Evolutionary conservation across 2,797 vertebrate species (phyloP), one percentile per base, ranked within the genome.

Genomic region (Etheostoma nigrum): DNA sequence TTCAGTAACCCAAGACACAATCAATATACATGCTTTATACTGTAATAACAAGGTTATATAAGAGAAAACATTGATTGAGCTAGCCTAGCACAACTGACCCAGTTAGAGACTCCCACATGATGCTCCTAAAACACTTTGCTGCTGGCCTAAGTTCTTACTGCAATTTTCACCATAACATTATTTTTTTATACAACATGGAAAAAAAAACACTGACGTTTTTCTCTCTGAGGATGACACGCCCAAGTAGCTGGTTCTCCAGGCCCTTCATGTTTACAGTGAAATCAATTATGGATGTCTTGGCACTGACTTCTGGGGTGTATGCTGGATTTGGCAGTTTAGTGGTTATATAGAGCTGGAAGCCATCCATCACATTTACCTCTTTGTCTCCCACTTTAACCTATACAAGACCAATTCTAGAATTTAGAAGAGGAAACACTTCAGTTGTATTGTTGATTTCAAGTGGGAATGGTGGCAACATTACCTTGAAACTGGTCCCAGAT

Each of bases 321-420:
- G 93, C 93, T 0, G 97, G 97, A 86, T 97, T 99, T 69, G 97
- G 94, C 30, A 98, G 91, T 75, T 97, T 97, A 64, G 97, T 97
- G 54, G 97, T 98, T 59, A 98, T 93, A 70, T 97, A 99, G 42
- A 98, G 95, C 73, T 89, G 95, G 90, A 99, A 98, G 9, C 95
- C 95, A 69, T 92, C 90, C 95, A 96, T 95, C 67, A 98, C 95
- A 62, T 95, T 95, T 57, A 97, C 86, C 88, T 98, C 97, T 78
- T 97, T 98, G 90, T 98, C 97, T 45, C 96, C 96, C 15, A 98
- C 94, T 92, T 97, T 98, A 66, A 99, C 97, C 97, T 98, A 81
- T 70, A 83, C 11, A 51, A 75, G 30, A 25, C 18, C 78, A 66
- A 72, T 67, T 15, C 8, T 21, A 57, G 11, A 54, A 51, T 44